phyloP scores from a whole-genome alignment of 1,140 invertebrate genomes.

The Chelonus insularis region DNA sequence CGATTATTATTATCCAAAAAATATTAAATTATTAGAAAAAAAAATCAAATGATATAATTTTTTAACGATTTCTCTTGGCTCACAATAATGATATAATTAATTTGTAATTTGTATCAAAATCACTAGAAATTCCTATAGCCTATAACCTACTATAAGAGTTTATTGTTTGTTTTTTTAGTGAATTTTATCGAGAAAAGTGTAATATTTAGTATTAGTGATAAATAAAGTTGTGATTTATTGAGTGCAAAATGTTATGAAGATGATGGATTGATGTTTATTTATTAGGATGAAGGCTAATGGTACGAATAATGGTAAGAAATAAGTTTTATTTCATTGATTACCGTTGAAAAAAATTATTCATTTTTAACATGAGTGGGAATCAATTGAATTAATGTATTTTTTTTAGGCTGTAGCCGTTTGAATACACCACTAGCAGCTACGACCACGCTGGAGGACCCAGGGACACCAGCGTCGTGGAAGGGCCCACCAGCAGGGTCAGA shows the following conservation, averaged over 20 bases:
- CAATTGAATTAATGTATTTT: no score
- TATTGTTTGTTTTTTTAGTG: no score
- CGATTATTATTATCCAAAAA: no score
- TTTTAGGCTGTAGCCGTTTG: conserved; percentile 68
- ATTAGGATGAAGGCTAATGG: conserved; percentile 59
- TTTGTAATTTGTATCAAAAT: no score
- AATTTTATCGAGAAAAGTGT: no score
- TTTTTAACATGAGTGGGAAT: no score
- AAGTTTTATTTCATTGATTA: not conserved
- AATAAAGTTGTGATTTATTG: not conserved
- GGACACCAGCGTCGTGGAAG: conserved; percentile 67
- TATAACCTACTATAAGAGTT: no score
- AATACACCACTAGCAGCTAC: conserved; percentile 68
- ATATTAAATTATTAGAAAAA: conserved; percentile 31
- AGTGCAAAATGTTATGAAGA: conserved; percentile 33
- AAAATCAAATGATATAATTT: no score
- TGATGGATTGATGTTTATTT: conserved; percentile 51
- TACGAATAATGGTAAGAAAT: conserved; percentile 57
- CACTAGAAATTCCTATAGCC: conserved; percentile 6
- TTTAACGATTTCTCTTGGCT: no score
- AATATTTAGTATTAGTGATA: not conserved
- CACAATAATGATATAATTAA: no score
- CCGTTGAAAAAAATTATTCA: not conserved
- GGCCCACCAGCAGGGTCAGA: conserved; percentile 68
- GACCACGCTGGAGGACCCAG: conserved; percentile 71